These are phyloP conservation scores for Linepithema humile DNA, from an alignment of 1,140 invertebrate genomes.

Conservation along the genomic window DNA sequence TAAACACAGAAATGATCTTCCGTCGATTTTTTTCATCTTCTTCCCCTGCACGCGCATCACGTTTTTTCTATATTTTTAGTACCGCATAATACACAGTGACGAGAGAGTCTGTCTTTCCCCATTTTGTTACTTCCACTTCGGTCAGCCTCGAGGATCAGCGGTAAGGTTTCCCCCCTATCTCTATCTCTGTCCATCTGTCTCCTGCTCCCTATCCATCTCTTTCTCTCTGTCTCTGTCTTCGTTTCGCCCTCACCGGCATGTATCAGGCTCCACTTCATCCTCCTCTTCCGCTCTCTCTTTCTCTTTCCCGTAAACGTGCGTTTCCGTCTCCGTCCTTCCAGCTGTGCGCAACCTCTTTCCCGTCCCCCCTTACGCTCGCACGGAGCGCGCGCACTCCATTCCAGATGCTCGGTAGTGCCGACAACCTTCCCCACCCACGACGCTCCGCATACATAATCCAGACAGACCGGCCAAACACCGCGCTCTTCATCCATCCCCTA, in stretches of 20 bases:
- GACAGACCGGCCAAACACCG: constrained; percentile 53
- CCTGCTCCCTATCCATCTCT: constrained; percentile 28
- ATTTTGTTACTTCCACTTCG: constrained; percentile 48
- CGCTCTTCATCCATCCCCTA: neutral
- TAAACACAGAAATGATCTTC: constrained; percentile 16
- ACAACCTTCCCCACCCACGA: constrained; percentile 64
- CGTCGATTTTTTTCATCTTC: neutral
- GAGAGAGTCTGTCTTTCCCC: constrained; percentile 60
- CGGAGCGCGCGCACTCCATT: constrained; percentile 56
- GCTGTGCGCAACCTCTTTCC: constrained; percentile 42
- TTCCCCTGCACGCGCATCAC: neutral
- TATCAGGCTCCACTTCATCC: neutral
- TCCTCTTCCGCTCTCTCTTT: neutral
- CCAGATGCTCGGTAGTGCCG: constrained; percentile 73
- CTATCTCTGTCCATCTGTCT: constrained; percentile 52
- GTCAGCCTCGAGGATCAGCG: constrained; percentile 66
- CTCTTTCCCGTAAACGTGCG: neutral
- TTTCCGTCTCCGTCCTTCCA: constrained; percentile 10
- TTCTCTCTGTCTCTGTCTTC: constrained; percentile 29
- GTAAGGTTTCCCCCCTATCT: constrained; percentile 61
- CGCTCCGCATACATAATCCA: constrained; percentile 60
- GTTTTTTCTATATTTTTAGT: neutral
- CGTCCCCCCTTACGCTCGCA: constrained; percentile 41
- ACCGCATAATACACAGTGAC: neutral
- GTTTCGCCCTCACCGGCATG: neutral